These are phyloP conservation scores for Desmophyllum pertusum DNA, from an alignment of 92 coral and sea anemone species.

Conservation along the genomic window DNA sequence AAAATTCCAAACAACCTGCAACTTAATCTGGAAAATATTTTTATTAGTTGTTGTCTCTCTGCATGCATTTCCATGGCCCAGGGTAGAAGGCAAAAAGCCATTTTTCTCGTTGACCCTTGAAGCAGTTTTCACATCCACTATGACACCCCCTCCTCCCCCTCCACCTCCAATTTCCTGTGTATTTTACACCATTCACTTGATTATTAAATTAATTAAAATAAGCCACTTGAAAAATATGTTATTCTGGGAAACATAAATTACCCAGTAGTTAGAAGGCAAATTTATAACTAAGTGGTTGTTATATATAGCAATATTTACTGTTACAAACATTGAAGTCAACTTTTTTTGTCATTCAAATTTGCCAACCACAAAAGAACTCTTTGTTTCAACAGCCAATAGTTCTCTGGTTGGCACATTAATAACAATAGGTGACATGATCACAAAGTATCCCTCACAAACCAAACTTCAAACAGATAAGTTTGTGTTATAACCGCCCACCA, in stretches of 20 bases:
- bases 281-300: too few species aligned
- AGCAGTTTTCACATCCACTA: not conserved
- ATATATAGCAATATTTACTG: too few species aligned
- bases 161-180: not conserved
- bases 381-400: too few species aligned
- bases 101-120: not conserved
- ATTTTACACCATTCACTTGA: not conserved
- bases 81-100: not conserved
- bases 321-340: too few species aligned
- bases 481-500: not conserved
- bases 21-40: conserved; percentile 14
- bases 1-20: not conserved
- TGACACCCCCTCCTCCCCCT: conserved; percentile 16
- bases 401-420: too few species aligned
- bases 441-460: not conserved
- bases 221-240: not conserved
- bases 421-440: too few species aligned
- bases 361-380: too few species aligned
- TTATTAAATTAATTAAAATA: not conserved
- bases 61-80: not conserved
- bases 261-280: too few species aligned
- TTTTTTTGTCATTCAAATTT: too few species aligned
- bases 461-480: not conserved
- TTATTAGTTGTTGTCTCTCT: not conserved
- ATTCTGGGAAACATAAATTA: too few species aligned